Evolutionary conservation across 2,888 invertebrate species (phyloP), one percentile per base, ranked within the genome.

Genomic region (Omphaloscelis lunosa): DNA sequence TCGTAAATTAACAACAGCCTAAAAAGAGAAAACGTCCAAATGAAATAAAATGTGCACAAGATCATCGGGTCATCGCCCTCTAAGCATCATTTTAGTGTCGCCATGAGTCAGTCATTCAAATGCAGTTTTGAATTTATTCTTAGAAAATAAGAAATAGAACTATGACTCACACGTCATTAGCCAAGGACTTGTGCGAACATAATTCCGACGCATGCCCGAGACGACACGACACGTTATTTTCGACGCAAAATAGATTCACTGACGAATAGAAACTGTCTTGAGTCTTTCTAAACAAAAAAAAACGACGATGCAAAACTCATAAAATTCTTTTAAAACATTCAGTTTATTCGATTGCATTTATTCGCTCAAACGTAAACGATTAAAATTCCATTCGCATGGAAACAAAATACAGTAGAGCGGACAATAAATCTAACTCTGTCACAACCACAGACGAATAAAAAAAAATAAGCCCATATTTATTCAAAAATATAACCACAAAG

Each of bases 71-170:
- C 95, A 91, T 91, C 87, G 94, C 90, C 93, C 95, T 90, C 82
- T 89, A 87, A 90, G 90, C 91, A 92, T 92, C 89, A 91, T 91
- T 92, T 91, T 89, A 87, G 90, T 91, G 90, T 90, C 88, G 89
- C 91, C 90, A 91, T 95, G 95, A 94, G 93, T 95, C 95, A 95
- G 93, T 95, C 95, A 95, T 91, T 91, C 91, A 87, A 90, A 91
- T 96, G 96, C 96, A 96, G 95, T 96, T 96, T 95, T 95, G 93
- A 91, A 93, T 94, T 92, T 96, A 96, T 96, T 95, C 95, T 95
- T 95, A 95, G 95, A 93, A 94, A 95, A 94, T 95, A 94, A 95
- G 93, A 95, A 95, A 95, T 95, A 96, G 95, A 94, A 90, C 89
- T 88, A 89, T 95, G 95, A 95, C 88, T 96, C 95, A 95, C 88